These are phyloP conservation scores for Caenorhabditis macrosperma DNA, from an alignment of 2,888 invertebrate species.

Conservation along the genomic window DNA sequence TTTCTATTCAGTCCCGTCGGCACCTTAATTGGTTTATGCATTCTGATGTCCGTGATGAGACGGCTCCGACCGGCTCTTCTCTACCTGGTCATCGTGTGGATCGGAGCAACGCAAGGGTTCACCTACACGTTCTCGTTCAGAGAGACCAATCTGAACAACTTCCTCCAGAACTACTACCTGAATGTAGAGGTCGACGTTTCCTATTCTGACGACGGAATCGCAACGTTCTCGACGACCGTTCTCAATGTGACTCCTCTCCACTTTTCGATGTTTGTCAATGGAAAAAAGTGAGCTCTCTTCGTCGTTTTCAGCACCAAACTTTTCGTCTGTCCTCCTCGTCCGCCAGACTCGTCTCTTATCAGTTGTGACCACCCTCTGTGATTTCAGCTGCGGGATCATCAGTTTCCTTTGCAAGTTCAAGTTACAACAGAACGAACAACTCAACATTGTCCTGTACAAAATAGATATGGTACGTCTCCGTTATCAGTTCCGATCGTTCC, in stretches of 20 bases:
- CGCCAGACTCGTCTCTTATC: constrained; percentile 1
- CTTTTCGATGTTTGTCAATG: constrained; percentile 54
- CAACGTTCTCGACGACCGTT: constrained; percentile 29
- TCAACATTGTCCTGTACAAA: constrained; percentile 31
- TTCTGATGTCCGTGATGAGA: constrained; percentile 37
- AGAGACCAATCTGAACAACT: constrained; percentile 33
- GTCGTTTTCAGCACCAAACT: background rate
- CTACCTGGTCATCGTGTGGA: constrained; percentile 5
- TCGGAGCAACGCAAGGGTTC: background rate
- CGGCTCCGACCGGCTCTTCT: constrained; percentile 10
- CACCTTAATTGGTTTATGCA: constrained; percentile 43
- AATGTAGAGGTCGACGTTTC: constrained; percentile 34
- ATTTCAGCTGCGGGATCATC: constrained; percentile 44
- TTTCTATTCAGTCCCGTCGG: background rate
- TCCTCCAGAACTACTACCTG: constrained; percentile 22
- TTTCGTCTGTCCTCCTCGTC: background rate
- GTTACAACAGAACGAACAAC: constrained; percentile 7
- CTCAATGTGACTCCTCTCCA: constrained; percentile 29
- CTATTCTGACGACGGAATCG: constrained; percentile 11
- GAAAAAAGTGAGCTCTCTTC: constrained; percentile 48
- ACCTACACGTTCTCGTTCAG: constrained; percentile 32
- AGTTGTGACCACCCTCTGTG: background rate
- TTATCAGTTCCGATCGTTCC: background rate
- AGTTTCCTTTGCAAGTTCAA: constrained; percentile 15
- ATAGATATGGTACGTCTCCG: constrained; percentile 32